Base-by-base conservation (phyloP, 2,113 vertebrate species). In the Gallinago paraguaiae region DNA sequence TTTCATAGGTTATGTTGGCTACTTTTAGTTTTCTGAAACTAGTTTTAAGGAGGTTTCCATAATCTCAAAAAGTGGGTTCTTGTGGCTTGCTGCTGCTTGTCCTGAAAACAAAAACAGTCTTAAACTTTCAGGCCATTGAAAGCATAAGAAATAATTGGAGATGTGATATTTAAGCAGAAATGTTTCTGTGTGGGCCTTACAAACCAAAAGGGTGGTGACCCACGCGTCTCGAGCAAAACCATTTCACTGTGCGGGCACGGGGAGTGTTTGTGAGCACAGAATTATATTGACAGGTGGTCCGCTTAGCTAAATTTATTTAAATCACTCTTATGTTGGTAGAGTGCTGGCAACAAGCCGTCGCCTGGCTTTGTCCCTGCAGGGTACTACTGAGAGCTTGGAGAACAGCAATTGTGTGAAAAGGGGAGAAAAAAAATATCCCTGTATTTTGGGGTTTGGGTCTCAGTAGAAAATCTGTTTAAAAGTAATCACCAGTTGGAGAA, bases 271-370 rank as follows among this genome's bases (percentile, higher is more conserved):
- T 20, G 48, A 56, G 35, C 23, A 43, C 7, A 10, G 48, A 31
- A 18, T 28, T 59, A 2, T 2, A 30, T 1, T 43, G 57, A 30
- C 0, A 2, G 17, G 53, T 67, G 37, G 12, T 33, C 23, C 1
- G 4, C 33, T 54, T 27, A 68, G 25, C 48, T 37, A 48, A 23
- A 12, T 22, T n/a, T 4, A n/a, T 50, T 64, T 20, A 17, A 70
- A 41, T 64, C 0, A 1, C 41, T 67, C 14, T n/a, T 48, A 12
- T 0, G 10, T 43, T 50, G 0, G 2, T 22, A 13, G 10, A 6
- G 6, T 18, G 14, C 30, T 7, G 18, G 15, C 46, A 33, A 59
- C 64, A 79, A 28, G 31, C 46, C 13, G 31, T 22, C 0, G 1
- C 17, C 28, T 37, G 35, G 59, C 33, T 79, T 37, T 17, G 1